These are phyloP conservation scores for Aphidius colemani DNA, from an alignment of 2,888 invertebrate species.

Conservation along the genomic window DNA sequence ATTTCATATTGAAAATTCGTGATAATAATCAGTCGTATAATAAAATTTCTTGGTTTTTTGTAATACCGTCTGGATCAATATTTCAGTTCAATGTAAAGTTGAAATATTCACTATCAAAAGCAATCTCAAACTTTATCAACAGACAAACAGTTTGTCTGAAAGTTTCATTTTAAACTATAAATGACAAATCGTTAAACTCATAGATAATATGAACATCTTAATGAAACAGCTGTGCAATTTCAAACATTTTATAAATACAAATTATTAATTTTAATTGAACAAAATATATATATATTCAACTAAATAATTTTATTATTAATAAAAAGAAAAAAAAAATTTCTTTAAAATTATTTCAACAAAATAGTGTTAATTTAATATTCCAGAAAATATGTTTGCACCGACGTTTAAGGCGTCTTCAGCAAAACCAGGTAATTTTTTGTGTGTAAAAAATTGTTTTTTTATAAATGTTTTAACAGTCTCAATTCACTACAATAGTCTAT, in stretches of 20 bases:
- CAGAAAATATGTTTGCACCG: slow-evolving; percentile 77
- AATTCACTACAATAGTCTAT: too few species aligned
- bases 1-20: too few species aligned
- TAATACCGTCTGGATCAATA: slow-evolving; percentile 10
- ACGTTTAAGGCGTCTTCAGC: slow-evolving; percentile 82
- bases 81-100: slow-evolving; percentile 14
- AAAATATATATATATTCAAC: not conserved
- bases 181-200: slow-evolving; percentile 25
- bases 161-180: slow-evolving; percentile 24
- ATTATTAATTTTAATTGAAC: too few species aligned
- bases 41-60: too few species aligned
- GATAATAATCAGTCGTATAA: too few species aligned
- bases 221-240: slow-evolving; percentile 28
- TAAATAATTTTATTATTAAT: not conserved
- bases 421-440: slow-evolving; percentile 68
- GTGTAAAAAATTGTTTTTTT: slow-evolving; percentile 13
- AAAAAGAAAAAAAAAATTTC: not conserved
- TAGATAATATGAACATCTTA: slow-evolving; percentile 19
- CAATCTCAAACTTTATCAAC: slow-evolving; percentile 31
- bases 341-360: not conserved
- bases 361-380: slow-evolving; percentile 28
- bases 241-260: not conserved
- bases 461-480: not conserved
- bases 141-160: slow-evolving; percentile 28
- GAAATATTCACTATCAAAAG: slow-evolving; percentile 11